A percentile compares a stretch with the other conserved stretches of the same genome.
Evolutionary conservation across 2,797 vertebrate genomes (phyloP).

Genomic region (Saxicola maurus): DNA sequence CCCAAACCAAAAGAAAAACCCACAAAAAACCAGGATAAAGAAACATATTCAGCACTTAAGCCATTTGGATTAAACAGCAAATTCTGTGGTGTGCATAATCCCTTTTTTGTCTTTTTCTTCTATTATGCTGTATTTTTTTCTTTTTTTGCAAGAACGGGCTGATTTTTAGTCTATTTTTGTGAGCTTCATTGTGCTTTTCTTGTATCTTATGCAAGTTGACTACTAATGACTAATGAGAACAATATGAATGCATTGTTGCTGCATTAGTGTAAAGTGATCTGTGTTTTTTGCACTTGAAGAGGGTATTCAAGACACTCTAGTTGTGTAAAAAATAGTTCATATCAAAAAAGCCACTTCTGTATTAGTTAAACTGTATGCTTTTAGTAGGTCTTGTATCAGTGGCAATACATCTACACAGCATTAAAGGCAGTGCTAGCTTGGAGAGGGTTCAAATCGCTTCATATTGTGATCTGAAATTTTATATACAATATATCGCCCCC

Average conservation of each 20-base stretch:
- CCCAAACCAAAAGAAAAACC: conserved; percentile 1
- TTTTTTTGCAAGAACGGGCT: conserved; percentile 75
- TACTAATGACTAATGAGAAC: conserved; percentile 90
- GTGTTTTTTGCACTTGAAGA: conserved; percentile 86
- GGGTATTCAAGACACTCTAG: conserved; percentile 74
- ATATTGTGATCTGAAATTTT: conserved; percentile 98
- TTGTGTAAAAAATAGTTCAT: conserved; percentile 77
- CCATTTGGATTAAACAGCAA: conserved; percentile 63
- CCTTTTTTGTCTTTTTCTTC: conserved; percentile 72
- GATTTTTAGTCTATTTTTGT: conserved; percentile 83
- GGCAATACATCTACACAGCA: conserved; percentile 77
- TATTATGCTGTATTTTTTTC: conserved; percentile 71
- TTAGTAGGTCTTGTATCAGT: conserved; percentile 84
- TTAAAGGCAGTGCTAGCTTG: conserved; percentile 80
- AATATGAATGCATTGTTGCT: conserved; percentile 90
- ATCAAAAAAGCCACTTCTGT: conserved; percentile 81
- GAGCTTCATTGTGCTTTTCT: conserved; percentile 80
- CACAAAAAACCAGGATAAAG: conserved; percentile 2
- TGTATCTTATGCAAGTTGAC: conserved; percentile 83
- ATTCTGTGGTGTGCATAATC: conserved; percentile 84
- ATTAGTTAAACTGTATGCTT: conserved; percentile 85
- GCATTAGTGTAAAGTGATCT: conserved; percentile 88
- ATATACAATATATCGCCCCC: conserved; percentile 96
- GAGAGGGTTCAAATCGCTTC: conserved; percentile 87
- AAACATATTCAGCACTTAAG: conserved; percentile 60